Percentiles rank a stretch among this genome's conserved stretches.
phyloP scores from a whole-genome alignment of 2,888 invertebrate species.

The Sicus ferrugineus region DNA sequence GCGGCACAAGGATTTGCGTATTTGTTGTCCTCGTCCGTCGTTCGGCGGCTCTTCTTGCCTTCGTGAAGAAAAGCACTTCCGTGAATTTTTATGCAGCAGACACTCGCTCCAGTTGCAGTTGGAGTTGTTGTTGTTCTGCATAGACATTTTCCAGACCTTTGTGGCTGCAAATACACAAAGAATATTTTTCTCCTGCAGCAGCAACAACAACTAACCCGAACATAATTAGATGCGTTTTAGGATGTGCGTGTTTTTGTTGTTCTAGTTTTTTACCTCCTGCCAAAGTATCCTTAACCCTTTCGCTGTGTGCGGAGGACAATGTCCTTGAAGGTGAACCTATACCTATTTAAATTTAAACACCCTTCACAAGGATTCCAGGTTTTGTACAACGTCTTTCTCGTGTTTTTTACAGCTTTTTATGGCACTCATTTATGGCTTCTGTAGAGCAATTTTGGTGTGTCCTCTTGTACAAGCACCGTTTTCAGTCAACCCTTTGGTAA shows the following conservation, averaged over 20 bases:
- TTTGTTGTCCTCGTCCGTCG: conserved; percentile 9
- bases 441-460: background rate
- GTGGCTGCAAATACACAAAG: too few relatives aligned
- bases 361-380: conserved; percentile 6
- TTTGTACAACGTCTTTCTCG: conserved; percentile 5
- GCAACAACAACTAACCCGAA: background rate
- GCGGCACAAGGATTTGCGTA: conserved; percentile 9
- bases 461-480: background rate
- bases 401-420: conserved; percentile 1
- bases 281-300: conserved; percentile 24
- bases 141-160: too few relatives aligned
- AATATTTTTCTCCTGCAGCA: background rate
- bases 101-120: background rate
- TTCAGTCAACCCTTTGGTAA: conserved; percentile 7
- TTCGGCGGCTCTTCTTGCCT: background rate
- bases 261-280: conserved; percentile 3
- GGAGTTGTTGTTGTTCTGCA: background rate
- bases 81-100: conserved; percentile 6
- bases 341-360: conserved; percentile 13
- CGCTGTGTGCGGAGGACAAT: background rate
- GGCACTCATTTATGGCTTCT: background rate
- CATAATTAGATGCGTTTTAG: conserved; percentile 13
- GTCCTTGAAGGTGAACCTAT: conserved; percentile 24
- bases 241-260: background rate
- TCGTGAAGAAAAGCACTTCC: background rate